Evolutionary conservation across 2,888 invertebrate species (phyloP).

Genomic region (Neria commutata): DNA sequence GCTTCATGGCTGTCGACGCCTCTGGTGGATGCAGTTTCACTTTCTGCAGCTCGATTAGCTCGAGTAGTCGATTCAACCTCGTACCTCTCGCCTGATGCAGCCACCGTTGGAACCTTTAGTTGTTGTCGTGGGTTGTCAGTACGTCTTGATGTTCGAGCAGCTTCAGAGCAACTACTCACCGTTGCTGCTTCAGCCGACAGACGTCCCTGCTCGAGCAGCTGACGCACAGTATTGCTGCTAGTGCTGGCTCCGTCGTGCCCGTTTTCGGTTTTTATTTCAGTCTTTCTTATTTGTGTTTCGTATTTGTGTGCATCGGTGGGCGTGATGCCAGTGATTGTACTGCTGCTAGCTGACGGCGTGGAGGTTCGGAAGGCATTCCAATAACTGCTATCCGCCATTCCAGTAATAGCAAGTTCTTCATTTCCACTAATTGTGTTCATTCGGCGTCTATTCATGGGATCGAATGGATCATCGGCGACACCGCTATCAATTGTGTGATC

Average conservation of each 20-base stretch:
- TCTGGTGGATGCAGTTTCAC: slow-evolving; percentile 39
- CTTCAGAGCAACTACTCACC: too few relatives aligned
- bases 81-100: slow-evolving; percentile 28
- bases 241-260: not conserved
- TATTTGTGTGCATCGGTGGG: not conserved
- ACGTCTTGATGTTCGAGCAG: not conserved
- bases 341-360: not conserved
- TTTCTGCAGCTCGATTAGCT: slow-evolving; percentile 24
- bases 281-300: slow-evolving; percentile 21
- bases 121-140: not conserved
- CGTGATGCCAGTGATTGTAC: not conserved
- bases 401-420: slow-evolving; percentile 17
- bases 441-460: slow-evolving; percentile 1
- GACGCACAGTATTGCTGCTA: not conserved
- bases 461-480: not conserved
- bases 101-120: slow-evolving; percentile 11
- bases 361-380: slow-evolving; percentile 8
- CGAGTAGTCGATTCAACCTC: slow-evolving; percentile 18
- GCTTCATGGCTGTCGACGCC: slow-evolving; percentile 35
- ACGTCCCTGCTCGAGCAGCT: not conserved
- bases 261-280: slow-evolving; percentile 33
- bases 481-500: slow-evolving; percentile 13
- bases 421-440: not conserved
- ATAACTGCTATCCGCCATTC: slow-evolving; percentile 11
- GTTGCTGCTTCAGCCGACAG: not conserved